Evolutionary conservation across 1,140 invertebrate genomes (phyloP).

Genomic region (Procambarus virginalis): DNA sequence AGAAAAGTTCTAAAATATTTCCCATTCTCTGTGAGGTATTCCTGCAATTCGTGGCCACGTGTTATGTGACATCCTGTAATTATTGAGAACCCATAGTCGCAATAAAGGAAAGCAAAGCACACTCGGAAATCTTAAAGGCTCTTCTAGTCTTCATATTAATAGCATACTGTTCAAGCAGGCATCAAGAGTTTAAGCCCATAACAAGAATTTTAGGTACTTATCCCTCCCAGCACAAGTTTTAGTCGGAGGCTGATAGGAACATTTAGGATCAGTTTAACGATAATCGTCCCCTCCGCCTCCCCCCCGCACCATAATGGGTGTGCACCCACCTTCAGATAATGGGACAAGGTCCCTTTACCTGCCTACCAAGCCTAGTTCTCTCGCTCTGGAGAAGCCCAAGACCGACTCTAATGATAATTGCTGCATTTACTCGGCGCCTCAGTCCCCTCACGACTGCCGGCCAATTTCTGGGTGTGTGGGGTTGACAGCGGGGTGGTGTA

Average conservation of each 20-base stretch:
- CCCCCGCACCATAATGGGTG: neutral
- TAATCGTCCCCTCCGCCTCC: constrained; percentile 8
- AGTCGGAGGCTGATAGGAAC: neutral
- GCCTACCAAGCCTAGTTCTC: neutral
- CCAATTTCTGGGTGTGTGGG: neutral
- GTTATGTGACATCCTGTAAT: no score
- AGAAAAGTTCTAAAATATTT: no score
- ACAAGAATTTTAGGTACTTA: neutral
- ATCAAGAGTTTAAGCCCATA: neutral
- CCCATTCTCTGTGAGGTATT: no score
- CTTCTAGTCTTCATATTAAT: neutral
- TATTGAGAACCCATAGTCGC: no score
- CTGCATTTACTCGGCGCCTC: constrained; percentile 9
- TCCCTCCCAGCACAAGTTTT: neutral
- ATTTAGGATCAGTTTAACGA: constrained; percentile 12
- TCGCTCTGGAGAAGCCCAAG: constrained; percentile 17
- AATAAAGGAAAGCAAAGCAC: no score
- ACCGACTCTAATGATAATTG: constrained; percentile 34
- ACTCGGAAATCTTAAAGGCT: no score
- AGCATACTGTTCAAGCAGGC: neutral
- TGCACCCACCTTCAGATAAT: neutral
- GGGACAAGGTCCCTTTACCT: neutral
- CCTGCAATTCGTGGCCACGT: no score
- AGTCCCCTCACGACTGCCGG: neutral
- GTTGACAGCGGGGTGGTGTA: neutral